Evolutionary conservation across 2,888 invertebrate species (phyloP).

Genomic region (Plagiodera versicolora): DNA sequence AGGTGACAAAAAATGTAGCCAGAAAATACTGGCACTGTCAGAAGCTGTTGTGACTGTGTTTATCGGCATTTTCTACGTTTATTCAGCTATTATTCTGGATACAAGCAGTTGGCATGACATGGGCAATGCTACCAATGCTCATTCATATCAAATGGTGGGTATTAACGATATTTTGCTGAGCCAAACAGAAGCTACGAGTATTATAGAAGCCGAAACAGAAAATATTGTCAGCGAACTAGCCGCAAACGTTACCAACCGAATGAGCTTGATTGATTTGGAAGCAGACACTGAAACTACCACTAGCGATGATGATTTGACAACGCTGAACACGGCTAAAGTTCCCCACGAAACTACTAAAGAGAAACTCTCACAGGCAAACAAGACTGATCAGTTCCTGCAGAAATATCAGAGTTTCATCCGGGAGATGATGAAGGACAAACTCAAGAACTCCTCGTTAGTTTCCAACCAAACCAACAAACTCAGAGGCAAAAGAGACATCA

Average conservation of each 20-base stretch:
- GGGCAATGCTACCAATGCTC: slow-evolving; percentile 23
- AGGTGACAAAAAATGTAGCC: slow-evolving; percentile 33
- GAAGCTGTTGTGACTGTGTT: slow-evolving; percentile 46
- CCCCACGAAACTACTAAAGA: background rate
- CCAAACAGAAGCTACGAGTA: slow-evolving; percentile 3
- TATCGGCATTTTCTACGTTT: slow-evolving; percentile 48
- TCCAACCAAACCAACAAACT: slow-evolving; percentile 22
- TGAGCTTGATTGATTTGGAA: background rate
- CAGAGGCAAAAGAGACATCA: slow-evolving; percentile 23
- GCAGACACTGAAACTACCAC: slow-evolving; percentile 5
- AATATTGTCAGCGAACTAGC: slow-evolving; percentile 6
- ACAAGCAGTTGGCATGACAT: slow-evolving; percentile 16
- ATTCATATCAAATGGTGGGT: background rate
- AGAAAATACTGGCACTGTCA: slow-evolving; percentile 37
- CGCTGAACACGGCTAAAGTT: no score
- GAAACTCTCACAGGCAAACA: no score
- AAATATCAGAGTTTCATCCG: slow-evolving; percentile 37
- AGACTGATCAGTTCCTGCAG: slow-evolving; percentile 31
- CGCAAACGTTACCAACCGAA: slow-evolving; percentile 2
- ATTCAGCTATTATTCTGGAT: slow-evolving; percentile 33
- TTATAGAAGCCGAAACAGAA: slow-evolving; percentile 9
- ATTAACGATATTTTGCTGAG: background rate
- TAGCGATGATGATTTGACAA: background rate
- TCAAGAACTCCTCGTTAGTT: slow-evolving; percentile 19
- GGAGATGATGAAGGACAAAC: slow-evolving; percentile 36